Evolutionary conservation across 2,113 vertebrate genomes (phyloP).

Genomic region (Pteruthius melanotis): DNA sequence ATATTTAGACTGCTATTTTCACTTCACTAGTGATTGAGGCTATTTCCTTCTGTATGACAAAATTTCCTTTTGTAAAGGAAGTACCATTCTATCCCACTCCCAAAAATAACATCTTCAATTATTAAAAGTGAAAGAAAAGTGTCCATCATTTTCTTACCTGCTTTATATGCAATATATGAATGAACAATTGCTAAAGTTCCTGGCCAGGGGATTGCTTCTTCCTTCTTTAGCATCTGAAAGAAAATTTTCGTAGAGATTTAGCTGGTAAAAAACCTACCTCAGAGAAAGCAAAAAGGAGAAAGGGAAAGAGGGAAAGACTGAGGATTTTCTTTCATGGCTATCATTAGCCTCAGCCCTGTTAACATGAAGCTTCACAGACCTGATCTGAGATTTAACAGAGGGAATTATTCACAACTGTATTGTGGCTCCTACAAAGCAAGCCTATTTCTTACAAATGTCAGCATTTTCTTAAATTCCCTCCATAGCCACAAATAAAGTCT

Average conservation of each 20-base stretch:
- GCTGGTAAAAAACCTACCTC: background rate
- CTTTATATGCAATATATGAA: conserved; percentile 99
- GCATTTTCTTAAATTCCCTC: conserved; percentile 31
- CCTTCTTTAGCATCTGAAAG: conserved; percentile 96
- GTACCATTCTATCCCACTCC: background rate
- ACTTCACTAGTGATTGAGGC: background rate
- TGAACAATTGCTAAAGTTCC: conserved; percentile 98
- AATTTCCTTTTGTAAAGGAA: conserved; percentile 11
- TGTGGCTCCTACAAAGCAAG: conserved; percentile 21
- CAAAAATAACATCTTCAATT: background rate
- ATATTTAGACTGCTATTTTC: background rate
- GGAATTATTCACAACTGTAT: conserved; percentile 44
- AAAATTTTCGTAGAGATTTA: conserved; percentile 30
- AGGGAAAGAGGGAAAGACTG: background rate
- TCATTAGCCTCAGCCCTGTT: background rate
- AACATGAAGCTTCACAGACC: background rate
- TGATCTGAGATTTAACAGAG: conserved; percentile 39
- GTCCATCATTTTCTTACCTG: conserved; percentile 79
- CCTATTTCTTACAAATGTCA: conserved; percentile 32
- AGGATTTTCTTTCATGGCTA: background rate
- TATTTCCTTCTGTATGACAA: background rate
- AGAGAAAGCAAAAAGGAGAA: background rate
- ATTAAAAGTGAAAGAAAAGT: background rate
- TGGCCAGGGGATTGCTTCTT: conserved; percentile 98
- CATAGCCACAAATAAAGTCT: background rate